Evolutionary conservation across 2,113 vertebrate genomes (phyloP).

Genomic region (Zeus faber): DNA sequence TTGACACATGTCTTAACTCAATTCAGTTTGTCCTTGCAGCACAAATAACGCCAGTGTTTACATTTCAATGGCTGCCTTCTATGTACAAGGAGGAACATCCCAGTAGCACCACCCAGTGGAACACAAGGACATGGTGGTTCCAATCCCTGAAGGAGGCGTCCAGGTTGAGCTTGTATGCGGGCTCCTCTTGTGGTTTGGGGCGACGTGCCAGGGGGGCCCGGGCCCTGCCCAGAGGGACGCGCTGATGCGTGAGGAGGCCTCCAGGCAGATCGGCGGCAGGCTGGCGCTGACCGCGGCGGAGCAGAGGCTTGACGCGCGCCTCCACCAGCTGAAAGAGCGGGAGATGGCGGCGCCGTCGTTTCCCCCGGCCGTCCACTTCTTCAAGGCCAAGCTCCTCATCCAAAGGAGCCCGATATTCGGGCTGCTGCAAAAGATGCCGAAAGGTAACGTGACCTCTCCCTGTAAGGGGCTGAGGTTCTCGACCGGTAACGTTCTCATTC

Average conservation of each 20-base stretch:
- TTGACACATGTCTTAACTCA: too few species aligned
- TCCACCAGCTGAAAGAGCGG: slow-evolving; percentile 73
- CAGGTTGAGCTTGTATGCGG: slow-evolving; percentile 29
- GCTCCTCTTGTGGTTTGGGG: slow-evolving; percentile 57
- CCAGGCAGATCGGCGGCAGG: slow-evolving; percentile 69
- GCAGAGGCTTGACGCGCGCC: slow-evolving; percentile 64
- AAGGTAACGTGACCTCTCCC: too few species aligned
- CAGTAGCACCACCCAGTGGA: slow-evolving; percentile 11
- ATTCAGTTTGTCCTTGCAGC: too few species aligned
- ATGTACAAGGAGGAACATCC: slow-evolving; percentile 27
- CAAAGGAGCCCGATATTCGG: slow-evolving; percentile 80
- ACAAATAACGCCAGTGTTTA: too few species aligned
- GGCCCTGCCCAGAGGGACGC: slow-evolving; percentile 67
- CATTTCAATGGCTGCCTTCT: too few species aligned
- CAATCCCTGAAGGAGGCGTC: background rate
- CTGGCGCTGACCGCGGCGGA: slow-evolving; percentile 71
- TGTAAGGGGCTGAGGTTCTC: too few species aligned
- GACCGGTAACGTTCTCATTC: too few species aligned
- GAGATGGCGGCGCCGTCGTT: slow-evolving; percentile 74
- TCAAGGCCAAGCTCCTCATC: slow-evolving; percentile 79
- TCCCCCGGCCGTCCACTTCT: slow-evolving; percentile 87
- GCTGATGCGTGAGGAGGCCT: slow-evolving; percentile 75
- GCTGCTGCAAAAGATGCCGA: slow-evolving; percentile 87
- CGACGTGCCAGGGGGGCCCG: slow-evolving; percentile 47
- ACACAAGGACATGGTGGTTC: slow-evolving; percentile 31